Percentiles rank a stretch among this genome's conserved stretches.
Conservation (phyloP, 2,888 invertebrate genomes). For the Phengaris alcon region DNA sequence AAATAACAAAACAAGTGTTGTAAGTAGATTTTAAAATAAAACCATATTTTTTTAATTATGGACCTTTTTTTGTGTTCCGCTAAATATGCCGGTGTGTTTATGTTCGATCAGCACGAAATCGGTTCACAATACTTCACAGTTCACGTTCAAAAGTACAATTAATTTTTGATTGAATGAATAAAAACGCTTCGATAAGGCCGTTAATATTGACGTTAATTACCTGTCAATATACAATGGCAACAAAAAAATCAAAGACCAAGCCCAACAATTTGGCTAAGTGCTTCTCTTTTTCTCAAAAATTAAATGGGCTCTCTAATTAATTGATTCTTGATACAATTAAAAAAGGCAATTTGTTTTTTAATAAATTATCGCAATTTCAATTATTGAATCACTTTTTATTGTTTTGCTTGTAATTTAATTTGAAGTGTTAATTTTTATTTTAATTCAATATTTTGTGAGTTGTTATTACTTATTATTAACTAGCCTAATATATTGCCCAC, state of each 20-base stretch:
- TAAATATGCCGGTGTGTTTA: too few species aligned
- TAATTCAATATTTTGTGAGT: too few species aligned
- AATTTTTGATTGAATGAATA: neutral
- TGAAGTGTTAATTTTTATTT: too few species aligned
- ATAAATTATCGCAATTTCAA: constrained; percentile 18
- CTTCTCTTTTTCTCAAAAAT: constrained; percentile 23
- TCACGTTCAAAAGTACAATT: neutral
- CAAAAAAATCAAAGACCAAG: constrained; percentile 29
- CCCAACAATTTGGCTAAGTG: constrained; percentile 28
- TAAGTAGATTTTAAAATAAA: too few species aligned
- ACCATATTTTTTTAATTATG: too few species aligned
- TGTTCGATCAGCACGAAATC: neutral
- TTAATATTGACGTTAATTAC: constrained; percentile 21
- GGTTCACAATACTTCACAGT: neutral
- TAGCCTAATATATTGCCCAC: too few species aligned
- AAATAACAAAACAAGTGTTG: too few species aligned
- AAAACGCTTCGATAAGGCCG: constrained; percentile 1
- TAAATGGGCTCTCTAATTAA: constrained; percentile 27
- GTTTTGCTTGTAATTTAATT: too few species aligned
- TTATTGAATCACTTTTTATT: neutral
- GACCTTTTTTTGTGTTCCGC: too few species aligned
- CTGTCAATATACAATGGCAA: constrained; percentile 4
- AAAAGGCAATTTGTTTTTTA: constrained; percentile 23
- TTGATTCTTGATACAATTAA: constrained; percentile 21
- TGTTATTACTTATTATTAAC: too few species aligned